phyloP scores from a whole-genome alignment of 2,888 invertebrate species.

The Mesoligia furuncula region DNA sequence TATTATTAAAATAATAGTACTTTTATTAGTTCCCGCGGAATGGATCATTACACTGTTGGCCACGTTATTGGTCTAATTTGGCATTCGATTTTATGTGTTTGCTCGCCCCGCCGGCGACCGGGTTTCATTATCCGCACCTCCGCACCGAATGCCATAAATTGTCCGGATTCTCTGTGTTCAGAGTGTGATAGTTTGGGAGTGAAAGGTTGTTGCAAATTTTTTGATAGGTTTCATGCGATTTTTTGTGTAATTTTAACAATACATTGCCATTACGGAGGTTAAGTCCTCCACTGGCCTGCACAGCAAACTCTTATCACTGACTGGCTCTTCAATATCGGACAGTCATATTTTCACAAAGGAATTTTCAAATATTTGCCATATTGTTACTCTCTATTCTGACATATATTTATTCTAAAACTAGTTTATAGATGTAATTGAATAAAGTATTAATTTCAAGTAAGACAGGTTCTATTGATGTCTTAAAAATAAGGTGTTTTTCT shows the following conservation, averaged over 20 bases:
- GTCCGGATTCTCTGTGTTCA: constrained; percentile 66
- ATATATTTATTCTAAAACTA: neutral
- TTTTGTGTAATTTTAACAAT: neutral
- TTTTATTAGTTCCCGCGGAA: constrained; percentile 70
- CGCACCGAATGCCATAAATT: constrained; percentile 79
- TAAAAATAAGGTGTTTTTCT: neutral
- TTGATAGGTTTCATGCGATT: neutral
- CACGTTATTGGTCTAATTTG: constrained; percentile 82
- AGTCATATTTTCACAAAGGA: neutral
- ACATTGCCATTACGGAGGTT: too few species aligned
- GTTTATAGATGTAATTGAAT: too few species aligned
- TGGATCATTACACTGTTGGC: constrained; percentile 76
- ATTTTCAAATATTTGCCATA: neutral
- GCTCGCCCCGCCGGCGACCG: constrained; percentile 77
- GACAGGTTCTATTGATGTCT: neutral
- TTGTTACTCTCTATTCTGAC: too few species aligned
- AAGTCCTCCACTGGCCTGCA: neutral
- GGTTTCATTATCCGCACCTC: constrained; percentile 80
- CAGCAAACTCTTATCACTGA: neutral
- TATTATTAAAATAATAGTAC: constrained; percentile 67
- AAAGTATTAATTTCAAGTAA: neutral
- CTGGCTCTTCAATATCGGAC: too few species aligned
- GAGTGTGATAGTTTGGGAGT: constrained; percentile 57
- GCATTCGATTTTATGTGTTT: constrained; percentile 82
- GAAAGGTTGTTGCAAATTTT: constrained; percentile 23